phyloP scores from a whole-genome alignment of 2,113 vertebrate species.

The Apteryx mantelli region DNA sequence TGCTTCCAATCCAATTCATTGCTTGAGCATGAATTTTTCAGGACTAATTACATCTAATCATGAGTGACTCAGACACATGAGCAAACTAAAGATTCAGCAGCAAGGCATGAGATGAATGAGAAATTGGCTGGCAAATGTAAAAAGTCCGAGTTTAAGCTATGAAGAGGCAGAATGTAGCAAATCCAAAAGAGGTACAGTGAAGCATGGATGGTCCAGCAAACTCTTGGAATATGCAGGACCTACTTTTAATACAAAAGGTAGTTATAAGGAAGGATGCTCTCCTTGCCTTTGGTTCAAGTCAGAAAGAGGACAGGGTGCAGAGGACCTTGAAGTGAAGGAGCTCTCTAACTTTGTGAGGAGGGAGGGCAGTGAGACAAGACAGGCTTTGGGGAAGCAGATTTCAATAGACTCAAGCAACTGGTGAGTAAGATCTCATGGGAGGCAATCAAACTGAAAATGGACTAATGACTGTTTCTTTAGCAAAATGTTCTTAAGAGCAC shows the following conservation, averaged over 20 bases:
- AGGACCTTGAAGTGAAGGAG: not conserved
- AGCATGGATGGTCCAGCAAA: not conserved
- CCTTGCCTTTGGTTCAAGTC: not conserved
- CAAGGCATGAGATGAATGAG: conserved; percentile 30
- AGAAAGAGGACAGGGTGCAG: not conserved
- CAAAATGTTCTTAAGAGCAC: not conserved
- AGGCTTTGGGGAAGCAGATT: not conserved
- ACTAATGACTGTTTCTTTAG: not conserved
- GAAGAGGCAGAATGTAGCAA: not conserved
- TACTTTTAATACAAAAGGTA: not conserved
- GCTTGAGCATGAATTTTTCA: conserved; percentile 29
- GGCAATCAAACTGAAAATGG: not conserved
- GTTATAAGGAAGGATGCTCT: not conserved
- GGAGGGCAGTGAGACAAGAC: not conserved
- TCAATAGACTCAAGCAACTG: not conserved
- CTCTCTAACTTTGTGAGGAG: not conserved
- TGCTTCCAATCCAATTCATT: not conserved
- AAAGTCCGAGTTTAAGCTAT: not conserved
- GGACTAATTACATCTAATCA: conserved; percentile 43
- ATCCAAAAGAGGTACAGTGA: not conserved
- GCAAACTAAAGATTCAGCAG: not conserved
- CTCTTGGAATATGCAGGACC: not conserved
- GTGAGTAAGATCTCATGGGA: not conserved
- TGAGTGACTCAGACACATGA: not conserved
- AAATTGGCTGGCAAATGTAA: not conserved